Percentiles rank a stretch among this genome's conserved stretches.
These are phyloP conservation scores for Coptotermes formosanus DNA, from an alignment of 1,140 invertebrate species.

Conservation along the genomic window DNA sequence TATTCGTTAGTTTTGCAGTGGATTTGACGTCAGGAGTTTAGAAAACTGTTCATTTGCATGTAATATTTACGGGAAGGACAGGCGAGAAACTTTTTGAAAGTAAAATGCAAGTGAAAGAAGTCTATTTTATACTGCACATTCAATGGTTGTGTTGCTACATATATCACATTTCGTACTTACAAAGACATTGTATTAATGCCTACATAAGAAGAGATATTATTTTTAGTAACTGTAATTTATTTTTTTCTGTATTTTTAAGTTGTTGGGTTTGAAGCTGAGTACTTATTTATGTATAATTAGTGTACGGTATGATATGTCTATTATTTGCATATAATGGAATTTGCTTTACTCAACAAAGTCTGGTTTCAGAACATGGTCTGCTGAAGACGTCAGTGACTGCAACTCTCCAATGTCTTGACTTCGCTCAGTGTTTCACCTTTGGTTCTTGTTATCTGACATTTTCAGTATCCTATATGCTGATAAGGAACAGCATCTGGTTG, in stretches of 20 bases:
- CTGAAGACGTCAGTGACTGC: too few relatives aligned
- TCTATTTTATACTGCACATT: background rate
- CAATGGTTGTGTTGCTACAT: background rate
- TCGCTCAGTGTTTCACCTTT: too few relatives aligned
- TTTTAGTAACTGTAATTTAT: background rate
- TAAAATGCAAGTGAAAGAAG: background rate
- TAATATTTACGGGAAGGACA: background rate
- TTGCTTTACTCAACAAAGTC: background rate
- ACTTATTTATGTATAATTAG: background rate
- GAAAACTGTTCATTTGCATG: background rate
- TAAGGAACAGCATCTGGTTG: too few relatives aligned
- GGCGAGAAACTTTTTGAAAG: background rate
- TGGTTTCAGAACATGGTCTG: too few relatives aligned
- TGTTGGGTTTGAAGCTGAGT: background rate
- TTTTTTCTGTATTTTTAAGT: slow-evolving; percentile 6
- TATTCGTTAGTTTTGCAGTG: background rate
- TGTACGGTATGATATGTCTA: background rate
- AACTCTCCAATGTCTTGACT: too few relatives aligned
- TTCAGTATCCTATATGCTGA: too few relatives aligned
- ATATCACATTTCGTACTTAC: background rate
- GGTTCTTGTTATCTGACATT: too few relatives aligned
- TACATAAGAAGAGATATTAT: background rate
- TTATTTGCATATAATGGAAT: background rate
- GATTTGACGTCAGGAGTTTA: background rate
- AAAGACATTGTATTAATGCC: background rate